Evolutionary conservation across 2,888 invertebrate species (phyloP).

Genomic region (Andrena trimmerana): DNA sequence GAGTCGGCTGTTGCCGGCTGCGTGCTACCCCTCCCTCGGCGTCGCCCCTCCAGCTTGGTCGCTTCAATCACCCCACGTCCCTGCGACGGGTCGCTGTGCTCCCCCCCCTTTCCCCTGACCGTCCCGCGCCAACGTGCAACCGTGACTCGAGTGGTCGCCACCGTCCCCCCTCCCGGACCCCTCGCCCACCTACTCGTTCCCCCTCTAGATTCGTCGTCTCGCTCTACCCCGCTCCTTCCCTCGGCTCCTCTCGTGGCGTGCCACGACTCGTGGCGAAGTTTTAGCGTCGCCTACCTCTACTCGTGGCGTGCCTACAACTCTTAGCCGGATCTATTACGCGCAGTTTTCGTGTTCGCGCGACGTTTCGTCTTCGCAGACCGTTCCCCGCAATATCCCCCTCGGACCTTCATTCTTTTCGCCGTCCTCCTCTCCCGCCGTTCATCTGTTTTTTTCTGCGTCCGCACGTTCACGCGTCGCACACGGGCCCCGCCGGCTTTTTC

Average conservation of each 20-base stretch:
- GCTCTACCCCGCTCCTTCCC: constrained; percentile 38
- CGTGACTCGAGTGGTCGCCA: constrained; percentile 50
- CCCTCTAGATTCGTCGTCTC: constrained; percentile 40
- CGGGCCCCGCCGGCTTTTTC: constrained; percentile 4
- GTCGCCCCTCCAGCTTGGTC: constrained; percentile 46
- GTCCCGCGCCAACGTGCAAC: constrained; percentile 39
- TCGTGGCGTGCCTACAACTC: constrained; percentile 80
- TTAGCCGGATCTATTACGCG: constrained; percentile 80
- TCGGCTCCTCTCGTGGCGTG: constrained; percentile 57
- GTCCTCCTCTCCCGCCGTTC: not conserved
- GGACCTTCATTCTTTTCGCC: constrained; percentile 20
- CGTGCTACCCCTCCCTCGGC: constrained; percentile 34
- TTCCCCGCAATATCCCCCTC: constrained; percentile 32
- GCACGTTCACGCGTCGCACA: constrained; percentile 3
- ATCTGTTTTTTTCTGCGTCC: not conserved
- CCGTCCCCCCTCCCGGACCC: constrained; percentile 20
- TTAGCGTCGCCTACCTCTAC: constrained; percentile 79
- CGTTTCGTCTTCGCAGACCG: constrained; percentile 55
- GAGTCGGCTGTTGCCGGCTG: constrained; percentile 72
- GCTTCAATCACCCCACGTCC: constrained; percentile 66
- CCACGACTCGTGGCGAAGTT: constrained; percentile 82
- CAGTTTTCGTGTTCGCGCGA: constrained; percentile 71
- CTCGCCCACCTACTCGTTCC: constrained; percentile 30
- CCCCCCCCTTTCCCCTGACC: constrained; percentile 50
- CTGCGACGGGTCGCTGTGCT: constrained; percentile 59